Evolutionary conservation across 2,797 vertebrate genomes (phyloP), one percentile per base, ranked within the genome.

Genomic region (Peromyscus aztecus): DNA sequence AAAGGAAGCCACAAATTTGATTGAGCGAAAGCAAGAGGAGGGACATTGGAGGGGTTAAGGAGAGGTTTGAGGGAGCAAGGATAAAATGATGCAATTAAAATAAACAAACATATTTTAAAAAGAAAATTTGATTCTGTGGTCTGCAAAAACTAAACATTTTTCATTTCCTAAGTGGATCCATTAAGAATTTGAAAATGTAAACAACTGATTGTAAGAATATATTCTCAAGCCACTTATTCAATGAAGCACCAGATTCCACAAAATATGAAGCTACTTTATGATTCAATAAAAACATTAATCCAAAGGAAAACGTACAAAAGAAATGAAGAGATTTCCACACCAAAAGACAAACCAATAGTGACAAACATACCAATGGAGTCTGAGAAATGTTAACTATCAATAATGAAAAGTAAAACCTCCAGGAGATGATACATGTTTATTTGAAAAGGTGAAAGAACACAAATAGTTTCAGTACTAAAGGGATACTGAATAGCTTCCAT

Each of bases 241-340:
- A 61, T 7, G 4, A 81, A 96, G 11, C 5, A 78, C 29, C 10
- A 71, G 31, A 71, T 84, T 81, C n/a, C 46, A 92, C 10, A 82
- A 89, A 86, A 85, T 57, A 57, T 14, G 71, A 95, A 80, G 37
- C 75, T 55, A 6, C 49, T 23, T 67, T 5, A 80, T 17, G 91
- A 34, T 16, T 91, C 59, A 85, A 55, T 67, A 87, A 90, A 76
- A 34, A 82, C 40, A 73, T 71, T 12, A 92, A 88, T 69, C 40
- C 71, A 90, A 85, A 94, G 40, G 59, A 92, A 97, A 96, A 82
- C 52, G 8, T 43, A 8, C 7, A 84, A 95, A 89, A 86, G 24
- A 90, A 76, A 55, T 12, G 19, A 85, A 46, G 34, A 75, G 21
- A 69, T 24, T 83, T 91, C 77, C 21, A 83, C 31, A 40, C 1